Evolutionary conservation across 2,888 invertebrate genomes (phyloP).

Genomic region (Drosophila melanosoma): DNA sequence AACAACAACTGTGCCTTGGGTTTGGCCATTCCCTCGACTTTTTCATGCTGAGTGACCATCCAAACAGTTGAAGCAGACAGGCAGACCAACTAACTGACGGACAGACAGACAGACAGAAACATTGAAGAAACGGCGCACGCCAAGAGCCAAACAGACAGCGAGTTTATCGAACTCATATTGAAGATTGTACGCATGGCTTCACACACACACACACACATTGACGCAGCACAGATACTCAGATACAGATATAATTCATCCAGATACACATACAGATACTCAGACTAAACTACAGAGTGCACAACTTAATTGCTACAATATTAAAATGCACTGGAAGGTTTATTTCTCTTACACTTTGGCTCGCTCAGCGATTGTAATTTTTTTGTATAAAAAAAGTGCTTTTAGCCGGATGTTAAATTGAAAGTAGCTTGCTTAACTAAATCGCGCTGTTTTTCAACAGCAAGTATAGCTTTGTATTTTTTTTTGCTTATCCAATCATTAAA

Average conservation of each 20-base stretch:
- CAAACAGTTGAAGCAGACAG: constrained; percentile 4
- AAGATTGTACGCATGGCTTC: constrained; percentile 81
- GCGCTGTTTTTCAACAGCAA: background rate
- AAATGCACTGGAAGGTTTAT: constrained; percentile 44
- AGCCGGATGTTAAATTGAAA: constrained; percentile 23
- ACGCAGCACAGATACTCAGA: constrained; percentile 29
- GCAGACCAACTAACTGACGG: constrained; percentile 17
- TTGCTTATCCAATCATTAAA: background rate
- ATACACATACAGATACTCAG: constrained; percentile 13
- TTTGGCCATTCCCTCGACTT: constrained; percentile 28
- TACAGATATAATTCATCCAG: constrained; percentile 10
- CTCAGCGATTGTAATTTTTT: constrained; percentile 8
- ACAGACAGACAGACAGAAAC: constrained; percentile 41
- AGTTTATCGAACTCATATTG: constrained; percentile 80
- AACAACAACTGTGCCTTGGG: constrained; percentile 9
- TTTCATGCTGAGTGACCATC: constrained; percentile 78
- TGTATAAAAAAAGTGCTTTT: constrained; percentile 9
- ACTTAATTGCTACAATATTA: constrained; percentile 58
- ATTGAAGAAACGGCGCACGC: constrained; percentile 71
- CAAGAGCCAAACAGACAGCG: constrained; percentile 75
- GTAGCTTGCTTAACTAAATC: constrained; percentile 1
- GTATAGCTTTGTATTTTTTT: background rate
- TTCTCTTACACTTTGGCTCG: background rate
- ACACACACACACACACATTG: constrained; percentile 43
- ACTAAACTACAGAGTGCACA: constrained; percentile 48